Conservation (phyloP, 2,888 invertebrate species). For the Chymomyza fuscimana region DNA sequence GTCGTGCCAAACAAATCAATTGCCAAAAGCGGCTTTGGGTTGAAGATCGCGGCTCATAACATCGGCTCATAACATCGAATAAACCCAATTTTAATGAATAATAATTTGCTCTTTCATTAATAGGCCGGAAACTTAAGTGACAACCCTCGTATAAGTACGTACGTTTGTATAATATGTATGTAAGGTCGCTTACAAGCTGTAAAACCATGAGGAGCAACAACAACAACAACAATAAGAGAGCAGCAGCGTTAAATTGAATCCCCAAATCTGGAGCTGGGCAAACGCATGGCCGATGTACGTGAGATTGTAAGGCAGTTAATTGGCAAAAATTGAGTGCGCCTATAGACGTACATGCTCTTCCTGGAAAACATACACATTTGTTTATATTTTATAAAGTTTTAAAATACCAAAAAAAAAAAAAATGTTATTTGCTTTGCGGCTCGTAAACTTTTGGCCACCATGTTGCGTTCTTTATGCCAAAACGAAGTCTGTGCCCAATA, state of each 20-base stretch:
- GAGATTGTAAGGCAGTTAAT: slow-evolving; percentile 68
- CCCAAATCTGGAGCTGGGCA: slow-evolving; percentile 19
- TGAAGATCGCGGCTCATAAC: no score
- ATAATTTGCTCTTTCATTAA: no score
- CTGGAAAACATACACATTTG: slow-evolving; percentile 53
- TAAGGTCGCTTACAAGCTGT: slow-evolving; percentile 21
- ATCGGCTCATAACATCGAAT: no score
- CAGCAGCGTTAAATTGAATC: not conserved
- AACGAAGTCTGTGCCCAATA: slow-evolving; percentile 56
- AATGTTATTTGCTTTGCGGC: slow-evolving; percentile 48
- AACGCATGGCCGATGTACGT: slow-evolving; percentile 73
- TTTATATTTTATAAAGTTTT: slow-evolving; percentile 71
- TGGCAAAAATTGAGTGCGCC: slow-evolving; percentile 51
- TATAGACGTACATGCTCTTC: not conserved
- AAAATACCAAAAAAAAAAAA: slow-evolving; percentile 42
- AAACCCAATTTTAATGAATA: no score
- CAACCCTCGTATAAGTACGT: no score
- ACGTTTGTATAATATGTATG: not conserved
- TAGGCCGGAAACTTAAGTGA: no score
- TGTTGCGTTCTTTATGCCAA: slow-evolving; percentile 3
- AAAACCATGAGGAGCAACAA: slow-evolving; percentile 58
- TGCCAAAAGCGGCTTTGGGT: no score
- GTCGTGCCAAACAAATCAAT: no score
- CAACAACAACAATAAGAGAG: not conserved
- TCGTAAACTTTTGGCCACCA: slow-evolving; percentile 49